Percentiles rank a stretch among this genome's conserved stretches.
Evolutionary conservation across 2,888 invertebrate genomes (phyloP).

Genomic region (Rotaria socialis): DNA sequence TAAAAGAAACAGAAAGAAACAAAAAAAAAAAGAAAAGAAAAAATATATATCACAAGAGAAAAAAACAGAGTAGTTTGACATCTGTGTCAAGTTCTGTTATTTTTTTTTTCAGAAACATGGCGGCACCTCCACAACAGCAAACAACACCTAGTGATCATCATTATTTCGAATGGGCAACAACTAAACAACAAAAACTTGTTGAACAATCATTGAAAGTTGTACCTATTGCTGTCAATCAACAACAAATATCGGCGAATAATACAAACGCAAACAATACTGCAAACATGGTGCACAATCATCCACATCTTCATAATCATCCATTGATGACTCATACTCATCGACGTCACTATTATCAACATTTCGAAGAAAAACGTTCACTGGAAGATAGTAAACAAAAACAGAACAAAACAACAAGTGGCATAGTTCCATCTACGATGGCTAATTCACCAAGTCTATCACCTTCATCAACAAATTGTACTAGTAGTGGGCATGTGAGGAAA

Average conservation of each 20-base stretch:
- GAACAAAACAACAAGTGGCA: background rate
- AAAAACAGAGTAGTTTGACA: conserved; percentile 1
- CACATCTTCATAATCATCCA: too few relatives aligned
- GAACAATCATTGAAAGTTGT: conserved; percentile 27
- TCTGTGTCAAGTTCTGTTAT: background rate
- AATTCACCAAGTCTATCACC: background rate
- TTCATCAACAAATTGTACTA: conserved; percentile 6
- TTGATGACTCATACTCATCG: too few relatives aligned
- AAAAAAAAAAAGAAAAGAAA: too few relatives aligned
- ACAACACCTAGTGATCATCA: too few relatives aligned
- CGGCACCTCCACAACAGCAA: too few relatives aligned
- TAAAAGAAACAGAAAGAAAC: too few relatives aligned
- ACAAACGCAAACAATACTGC: background rate
- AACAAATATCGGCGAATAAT: background rate
- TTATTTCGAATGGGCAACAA: too few relatives aligned
- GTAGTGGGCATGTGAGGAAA: too few relatives aligned
- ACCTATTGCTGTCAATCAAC: conserved; percentile 12
- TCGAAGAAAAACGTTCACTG: too few relatives aligned
- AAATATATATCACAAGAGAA: too few relatives aligned
- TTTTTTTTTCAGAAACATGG: background rate
- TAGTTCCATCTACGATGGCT: background rate
- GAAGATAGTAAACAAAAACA: too few relatives aligned
- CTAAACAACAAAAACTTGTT: conserved; percentile 4
- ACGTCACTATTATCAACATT: too few relatives aligned
- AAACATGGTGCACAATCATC: conserved; percentile 3